Evolutionary conservation across 2,888 invertebrate species (phyloP).

Genomic region (Melipona beecheii): DNA sequence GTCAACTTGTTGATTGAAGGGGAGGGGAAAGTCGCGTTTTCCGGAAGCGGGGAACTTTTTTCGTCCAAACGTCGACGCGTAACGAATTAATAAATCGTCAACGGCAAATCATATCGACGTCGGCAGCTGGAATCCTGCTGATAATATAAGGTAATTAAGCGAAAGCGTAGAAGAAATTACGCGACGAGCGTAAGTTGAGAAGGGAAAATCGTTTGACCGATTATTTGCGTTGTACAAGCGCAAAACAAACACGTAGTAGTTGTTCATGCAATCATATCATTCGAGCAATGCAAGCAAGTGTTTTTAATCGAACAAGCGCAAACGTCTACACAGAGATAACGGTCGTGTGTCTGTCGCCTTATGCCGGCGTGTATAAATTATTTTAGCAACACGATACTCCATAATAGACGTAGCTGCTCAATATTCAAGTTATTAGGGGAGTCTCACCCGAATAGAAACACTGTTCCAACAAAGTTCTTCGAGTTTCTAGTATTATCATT

Average conservation of each 20-base stretch:
- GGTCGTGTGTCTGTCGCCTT: constrained; percentile 11
- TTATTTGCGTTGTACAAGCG: constrained; percentile 21
- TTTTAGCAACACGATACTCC: background rate
- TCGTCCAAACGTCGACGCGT: background rate
- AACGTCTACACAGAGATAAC: constrained; percentile 28
- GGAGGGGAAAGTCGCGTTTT: constrained; percentile 10
- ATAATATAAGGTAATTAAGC: background rate
- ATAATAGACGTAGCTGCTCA: background rate
- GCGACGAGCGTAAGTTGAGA: background rate
- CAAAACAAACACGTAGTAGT: constrained; percentile 18
- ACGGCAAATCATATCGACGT: background rate
- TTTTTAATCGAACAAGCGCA: constrained; percentile 35
- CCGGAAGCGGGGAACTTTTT: constrained; percentile 16
- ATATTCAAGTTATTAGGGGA: constrained; percentile 5
- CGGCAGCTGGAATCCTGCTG: background rate
- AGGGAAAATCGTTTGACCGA: constrained; percentile 8
- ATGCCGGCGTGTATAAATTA: background rate
- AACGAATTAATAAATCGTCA: background rate
- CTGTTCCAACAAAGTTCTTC: background rate
- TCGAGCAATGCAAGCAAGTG: constrained; percentile 31
- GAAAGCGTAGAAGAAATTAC: background rate
- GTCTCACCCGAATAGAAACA: background rate
- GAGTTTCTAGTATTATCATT: background rate
- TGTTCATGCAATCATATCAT: constrained; percentile 49
- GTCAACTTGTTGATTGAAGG: constrained; percentile 27